Evolutionary conservation across 2,113 vertebrate species (phyloP).

Genomic region (Otocyon megalotis): DNA sequence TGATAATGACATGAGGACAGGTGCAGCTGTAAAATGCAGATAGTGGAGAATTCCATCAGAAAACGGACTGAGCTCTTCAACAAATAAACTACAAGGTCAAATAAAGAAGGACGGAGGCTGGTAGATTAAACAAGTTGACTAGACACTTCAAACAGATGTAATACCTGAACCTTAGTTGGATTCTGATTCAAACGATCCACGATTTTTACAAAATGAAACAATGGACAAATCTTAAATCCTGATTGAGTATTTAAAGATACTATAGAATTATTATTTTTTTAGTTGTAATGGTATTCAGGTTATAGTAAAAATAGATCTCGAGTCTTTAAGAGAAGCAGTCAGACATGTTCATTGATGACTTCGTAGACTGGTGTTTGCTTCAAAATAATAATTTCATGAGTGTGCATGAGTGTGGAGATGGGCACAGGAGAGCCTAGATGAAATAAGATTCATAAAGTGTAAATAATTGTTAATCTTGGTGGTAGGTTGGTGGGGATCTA

Average conservation of each 20-base stretch:
- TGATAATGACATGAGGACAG: background rate
- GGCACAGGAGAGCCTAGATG: background rate
- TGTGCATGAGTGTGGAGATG: fast-evolving
- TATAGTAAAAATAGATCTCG: background rate
- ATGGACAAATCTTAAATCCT: background rate
- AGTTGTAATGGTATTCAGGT: background rate
- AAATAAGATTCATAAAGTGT: background rate
- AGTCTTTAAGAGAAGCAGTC: background rate
- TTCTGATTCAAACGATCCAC: background rate
- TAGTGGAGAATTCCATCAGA: background rate
- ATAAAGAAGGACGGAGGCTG: background rate
- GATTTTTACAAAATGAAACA: background rate
- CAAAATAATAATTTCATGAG: background rate
- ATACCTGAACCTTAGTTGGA: background rate
- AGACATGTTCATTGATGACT: background rate
- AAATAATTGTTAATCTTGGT: background rate
- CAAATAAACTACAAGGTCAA: background rate
- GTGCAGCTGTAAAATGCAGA: background rate
- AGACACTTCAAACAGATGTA: background rate
- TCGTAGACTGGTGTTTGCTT: background rate
- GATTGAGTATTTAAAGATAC: background rate
- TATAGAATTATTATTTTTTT: background rate
- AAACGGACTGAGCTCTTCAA: background rate
- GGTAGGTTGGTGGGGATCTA: background rate
- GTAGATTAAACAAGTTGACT: background rate